Percentiles rank a stretch among this genome's conserved stretches.
phyloP scores from a whole-genome alignment of 53 echinoderm and acorn worm species.

The Hippasteria phrygiana region DNA sequence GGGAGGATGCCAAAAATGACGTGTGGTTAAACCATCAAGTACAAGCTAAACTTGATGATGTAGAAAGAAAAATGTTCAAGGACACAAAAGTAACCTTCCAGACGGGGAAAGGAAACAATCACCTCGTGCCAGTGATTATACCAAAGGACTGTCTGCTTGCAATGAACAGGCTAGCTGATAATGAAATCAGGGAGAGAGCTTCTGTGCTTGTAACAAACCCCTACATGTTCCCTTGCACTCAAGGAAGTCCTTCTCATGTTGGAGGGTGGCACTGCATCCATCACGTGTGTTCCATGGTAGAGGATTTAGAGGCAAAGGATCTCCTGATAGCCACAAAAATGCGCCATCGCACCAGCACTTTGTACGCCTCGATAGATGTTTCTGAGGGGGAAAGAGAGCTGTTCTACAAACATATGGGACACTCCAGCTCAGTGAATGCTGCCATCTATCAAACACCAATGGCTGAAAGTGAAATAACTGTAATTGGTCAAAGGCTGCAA shows the following conservation, averaged over 20 bases:
- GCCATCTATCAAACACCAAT: slow-evolving; percentile 48
- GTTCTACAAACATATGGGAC: slow-evolving; percentile 46
- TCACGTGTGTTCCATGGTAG: slow-evolving; percentile 7
- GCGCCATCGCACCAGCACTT: slow-evolving; percentile 38
- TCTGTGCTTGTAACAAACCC: background rate
- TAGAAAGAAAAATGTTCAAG: slow-evolving; percentile 1
- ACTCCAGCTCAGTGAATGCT: slow-evolving; percentile 29
- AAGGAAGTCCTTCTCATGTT: background rate
- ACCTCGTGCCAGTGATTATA: slow-evolving; percentile 29
- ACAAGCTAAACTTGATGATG: background rate
- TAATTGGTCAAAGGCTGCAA: background rate
- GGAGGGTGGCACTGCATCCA: background rate
- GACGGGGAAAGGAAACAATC: slow-evolving; percentile 39
- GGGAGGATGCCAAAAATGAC: slow-evolving; percentile 14
- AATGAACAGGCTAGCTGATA: background rate
- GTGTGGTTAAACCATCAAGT: slow-evolving; percentile 10
- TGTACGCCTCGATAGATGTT: slow-evolving; percentile 43
- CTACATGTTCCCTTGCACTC: slow-evolving; percentile 43
- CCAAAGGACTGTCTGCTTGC: slow-evolving; percentile 7
- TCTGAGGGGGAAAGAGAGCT: slow-evolving; percentile 21
- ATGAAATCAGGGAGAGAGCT: background rate
- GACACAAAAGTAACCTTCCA: slow-evolving; percentile 36
- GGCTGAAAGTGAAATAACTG: background rate
- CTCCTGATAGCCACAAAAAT: slow-evolving; percentile 32
- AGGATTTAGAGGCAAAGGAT: background rate